phyloP scores from a whole-genome alignment of 2,113 vertebrate species.

The Columba livia region DNA sequence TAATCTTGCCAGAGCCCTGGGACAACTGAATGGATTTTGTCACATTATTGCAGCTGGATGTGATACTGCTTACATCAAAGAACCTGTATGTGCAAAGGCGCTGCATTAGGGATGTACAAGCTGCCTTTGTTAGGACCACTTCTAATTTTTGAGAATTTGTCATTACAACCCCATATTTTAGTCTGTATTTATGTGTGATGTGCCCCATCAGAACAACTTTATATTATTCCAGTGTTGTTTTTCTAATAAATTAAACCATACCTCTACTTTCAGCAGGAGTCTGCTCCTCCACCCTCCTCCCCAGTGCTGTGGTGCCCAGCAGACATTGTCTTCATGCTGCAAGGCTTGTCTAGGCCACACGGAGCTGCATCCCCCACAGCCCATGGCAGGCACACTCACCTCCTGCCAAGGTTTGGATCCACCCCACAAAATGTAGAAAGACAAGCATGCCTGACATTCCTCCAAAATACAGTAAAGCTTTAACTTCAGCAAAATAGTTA shows the following conservation, averaged over 20 bases:
- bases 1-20: neutral
- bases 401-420: neutral
- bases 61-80: neutral
- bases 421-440: neutral
- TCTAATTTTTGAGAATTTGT: neutral
- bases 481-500: neutral
- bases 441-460: neutral
- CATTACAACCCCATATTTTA: neutral
- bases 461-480: neutral
- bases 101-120: neutral
- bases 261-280: neutral
- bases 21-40: neutral
- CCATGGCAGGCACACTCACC: neutral
- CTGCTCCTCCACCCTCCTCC: neutral
- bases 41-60: neutral
- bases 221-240: neutral
- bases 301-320: neutral
- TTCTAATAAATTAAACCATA: neutral
- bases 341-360: neutral
- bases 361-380: neutral
- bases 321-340: neutral
- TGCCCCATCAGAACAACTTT: neutral
- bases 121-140: neutral
- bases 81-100: neutral
- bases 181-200: neutral